Evolutionary conservation across 2,113 vertebrate genomes (phyloP), one percentile per base, ranked within the genome.

Genomic region (Marmota flaviventris): DNA sequence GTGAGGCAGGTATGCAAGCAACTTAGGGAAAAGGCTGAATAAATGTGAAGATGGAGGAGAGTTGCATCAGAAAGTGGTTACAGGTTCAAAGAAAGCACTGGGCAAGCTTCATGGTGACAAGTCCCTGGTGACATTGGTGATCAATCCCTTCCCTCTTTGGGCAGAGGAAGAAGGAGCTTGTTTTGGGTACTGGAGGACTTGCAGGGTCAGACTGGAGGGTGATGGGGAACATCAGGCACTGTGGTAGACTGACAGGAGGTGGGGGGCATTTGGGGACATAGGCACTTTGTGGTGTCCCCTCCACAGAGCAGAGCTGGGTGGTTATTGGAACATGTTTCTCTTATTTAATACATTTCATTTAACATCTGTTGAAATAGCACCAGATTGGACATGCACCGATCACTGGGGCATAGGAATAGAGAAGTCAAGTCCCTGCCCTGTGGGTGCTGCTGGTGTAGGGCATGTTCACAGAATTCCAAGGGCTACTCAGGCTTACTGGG

Each of bases 51-150:
- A 90, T 45, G 90, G 18, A 14, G 17, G 67, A 61, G 67, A 84
- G 89, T 84, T n/a, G 45, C 20, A 29, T 67, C 4, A 86, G 85
- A 42, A 82, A 69, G 61, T 24, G 76, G 94, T 39, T 29, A 13
- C 20, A 3, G 22, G 0, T 73, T 94, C 73, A 58, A 73, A 93
- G 69, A 53, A 45, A 42, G 91, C 82, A 83, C 89, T 87, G 79
- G 87, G 92, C 97, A 85, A 90, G 90, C 96, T 96, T 73, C 94
- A 2, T 8, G 67, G 48, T 51, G 48, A 51, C 48, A 51, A 51
- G 48, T 51, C 48, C 48, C 48, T 51, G 48, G 48, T 51, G 48
- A 51, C 48, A 51, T 51, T 51, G 48, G 48, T 51, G 48, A 51
- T 51, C 11, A 13, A 51, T 13, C 48, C 48, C 12, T 13, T 51